These are phyloP conservation scores for Prionailurus bengalensis DNA, from an alignment of 2,113 vertebrate genomes.

Conservation along the genomic window DNA sequence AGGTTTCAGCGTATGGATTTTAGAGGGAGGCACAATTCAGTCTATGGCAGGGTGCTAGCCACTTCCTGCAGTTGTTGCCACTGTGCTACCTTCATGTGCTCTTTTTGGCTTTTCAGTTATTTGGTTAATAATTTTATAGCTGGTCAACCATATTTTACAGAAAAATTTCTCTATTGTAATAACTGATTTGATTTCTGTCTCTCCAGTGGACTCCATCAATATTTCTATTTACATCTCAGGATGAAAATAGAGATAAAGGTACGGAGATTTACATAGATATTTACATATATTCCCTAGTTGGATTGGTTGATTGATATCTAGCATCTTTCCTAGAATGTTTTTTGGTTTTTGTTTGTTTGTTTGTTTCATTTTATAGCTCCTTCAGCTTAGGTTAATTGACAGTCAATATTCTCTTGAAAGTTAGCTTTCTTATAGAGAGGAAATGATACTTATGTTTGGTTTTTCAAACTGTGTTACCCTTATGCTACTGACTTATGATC, in stretches of 20 bases:
- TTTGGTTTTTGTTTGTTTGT: background rate
- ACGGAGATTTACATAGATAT: background rate
- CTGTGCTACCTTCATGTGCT: background rate
- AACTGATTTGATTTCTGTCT: background rate
- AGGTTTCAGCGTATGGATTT: background rate
- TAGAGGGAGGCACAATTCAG: background rate
- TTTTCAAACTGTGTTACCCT: background rate
- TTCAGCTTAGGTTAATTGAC: background rate
- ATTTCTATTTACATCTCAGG: background rate
- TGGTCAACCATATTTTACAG: background rate
- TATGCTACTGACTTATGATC: background rate
- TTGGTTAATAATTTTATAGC: background rate
- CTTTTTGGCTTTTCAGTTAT: background rate
- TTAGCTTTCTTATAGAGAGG: background rate
- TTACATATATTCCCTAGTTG: background rate
- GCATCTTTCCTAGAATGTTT: background rate
- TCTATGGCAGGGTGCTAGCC: background rate
- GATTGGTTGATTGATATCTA: background rate
- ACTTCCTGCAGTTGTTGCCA: background rate
- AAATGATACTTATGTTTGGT: background rate
- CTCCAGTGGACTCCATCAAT: background rate
- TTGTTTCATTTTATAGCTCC: background rate
- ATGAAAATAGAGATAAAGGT: background rate
- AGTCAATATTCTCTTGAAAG: background rate
- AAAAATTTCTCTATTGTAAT: background rate